Evolutionary conservation across 2,888 invertebrate species (phyloP).

Genomic region (Mayetiola destructor): DNA sequence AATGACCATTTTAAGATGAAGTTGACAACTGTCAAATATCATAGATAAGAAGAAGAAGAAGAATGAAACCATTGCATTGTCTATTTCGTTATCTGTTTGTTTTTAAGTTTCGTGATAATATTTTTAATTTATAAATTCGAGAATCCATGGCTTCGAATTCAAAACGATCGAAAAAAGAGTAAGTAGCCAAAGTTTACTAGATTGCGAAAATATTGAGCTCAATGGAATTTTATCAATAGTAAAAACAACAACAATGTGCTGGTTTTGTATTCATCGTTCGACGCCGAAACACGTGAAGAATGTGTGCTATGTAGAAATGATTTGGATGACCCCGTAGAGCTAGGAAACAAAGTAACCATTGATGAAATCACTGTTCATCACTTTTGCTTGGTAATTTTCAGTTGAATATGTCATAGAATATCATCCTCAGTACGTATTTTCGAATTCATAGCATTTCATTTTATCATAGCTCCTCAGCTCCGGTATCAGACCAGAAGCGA

Average conservation of each 20-base stretch:
- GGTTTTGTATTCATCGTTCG: neutral
- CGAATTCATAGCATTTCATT: neutral
- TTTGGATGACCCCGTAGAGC: neutral
- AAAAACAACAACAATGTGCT: neutral
- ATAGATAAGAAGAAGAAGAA: neutral
- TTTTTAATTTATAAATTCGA: too few species aligned
- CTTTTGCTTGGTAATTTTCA: neutral
- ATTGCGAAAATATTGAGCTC: neutral
- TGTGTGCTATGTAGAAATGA: neutral
- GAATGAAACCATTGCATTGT: neutral
- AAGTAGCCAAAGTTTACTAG: neutral
- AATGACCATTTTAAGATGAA: neutral
- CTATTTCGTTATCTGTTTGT: too few species aligned
- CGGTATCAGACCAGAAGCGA: neutral
- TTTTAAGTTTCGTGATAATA: neutral
- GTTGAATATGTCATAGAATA: neutral
- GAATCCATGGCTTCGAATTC: too few species aligned
- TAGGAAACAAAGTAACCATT: neutral
- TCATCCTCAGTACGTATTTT: neutral
- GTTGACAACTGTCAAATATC: neutral
- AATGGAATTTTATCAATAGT: neutral
- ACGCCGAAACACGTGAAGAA: neutral
- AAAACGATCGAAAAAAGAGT: too few species aligned
- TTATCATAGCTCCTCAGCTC: neutral
- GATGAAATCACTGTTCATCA: neutral